These are phyloP conservation scores for Drosophila neoperkinsi DNA, from an alignment of 2,888 invertebrate genomes.

Conservation along the genomic window DNA sequence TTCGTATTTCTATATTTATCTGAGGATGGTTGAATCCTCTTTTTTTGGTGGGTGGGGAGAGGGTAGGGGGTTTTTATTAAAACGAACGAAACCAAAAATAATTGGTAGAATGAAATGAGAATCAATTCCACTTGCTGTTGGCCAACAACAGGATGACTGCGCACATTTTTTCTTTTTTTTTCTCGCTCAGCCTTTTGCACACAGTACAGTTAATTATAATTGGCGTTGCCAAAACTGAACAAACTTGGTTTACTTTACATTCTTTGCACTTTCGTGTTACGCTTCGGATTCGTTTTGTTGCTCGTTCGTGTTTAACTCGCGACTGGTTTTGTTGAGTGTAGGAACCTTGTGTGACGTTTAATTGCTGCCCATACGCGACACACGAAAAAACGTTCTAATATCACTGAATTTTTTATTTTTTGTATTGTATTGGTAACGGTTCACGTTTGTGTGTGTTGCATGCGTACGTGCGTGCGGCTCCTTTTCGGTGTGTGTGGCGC, in stretches of 20 bases:
- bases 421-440: slow-evolving; percentile 33
- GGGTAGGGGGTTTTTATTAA: not conserved
- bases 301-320: slow-evolving; percentile 14
- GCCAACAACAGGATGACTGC: slow-evolving; percentile 53
- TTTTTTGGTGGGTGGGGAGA: not conserved
- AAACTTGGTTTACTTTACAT: slow-evolving; percentile 27
- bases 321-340: slow-evolving; percentile 20
- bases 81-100: slow-evolving; percentile 24
- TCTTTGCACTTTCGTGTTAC: slow-evolving; percentile 30
- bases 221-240: slow-evolving; percentile 50
- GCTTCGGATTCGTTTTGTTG: slow-evolving; percentile 24
- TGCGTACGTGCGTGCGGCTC: slow-evolving; percentile 35
- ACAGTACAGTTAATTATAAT: slow-evolving; percentile 43
- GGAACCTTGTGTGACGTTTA: slow-evolving; percentile 51
- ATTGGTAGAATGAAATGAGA: slow-evolving; percentile 56
- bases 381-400: slow-evolving; percentile 43
- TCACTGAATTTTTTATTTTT: slow-evolving; percentile 32
- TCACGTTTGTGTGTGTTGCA: slow-evolving; percentile 45
- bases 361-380: slow-evolving; percentile 44
- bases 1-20: slow-evolving; percentile 11
- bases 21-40: slow-evolving; percentile 3
- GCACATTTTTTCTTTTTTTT: slow-evolving; percentile 63
- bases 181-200: slow-evolving; percentile 30
- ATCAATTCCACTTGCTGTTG: slow-evolving; percentile 69
- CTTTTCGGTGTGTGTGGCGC: slow-evolving; percentile 49